Conservation (phyloP, 35 echinoderm and acorn worm genomes). For the Heliocidaris tuberculata region DNA sequence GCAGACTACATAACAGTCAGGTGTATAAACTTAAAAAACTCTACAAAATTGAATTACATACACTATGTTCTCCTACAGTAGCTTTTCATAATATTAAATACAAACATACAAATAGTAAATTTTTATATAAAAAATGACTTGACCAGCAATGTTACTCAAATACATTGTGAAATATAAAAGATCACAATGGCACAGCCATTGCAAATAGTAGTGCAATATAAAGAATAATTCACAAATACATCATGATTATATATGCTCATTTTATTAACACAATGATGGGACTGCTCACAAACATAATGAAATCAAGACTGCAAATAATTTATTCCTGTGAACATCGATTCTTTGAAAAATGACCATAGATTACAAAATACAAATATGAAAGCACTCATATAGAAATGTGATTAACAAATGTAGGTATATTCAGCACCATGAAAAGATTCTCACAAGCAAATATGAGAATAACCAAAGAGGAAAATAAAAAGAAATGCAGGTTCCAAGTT, state of each 20-base stretch:
- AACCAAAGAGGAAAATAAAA: background rate
- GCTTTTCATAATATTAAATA: background rate
- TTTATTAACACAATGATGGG: background rate
- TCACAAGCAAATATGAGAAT: background rate
- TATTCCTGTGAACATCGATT: background rate
- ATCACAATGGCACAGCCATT: background rate
- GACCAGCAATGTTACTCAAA: constrained; percentile 11
- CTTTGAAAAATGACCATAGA: background rate
- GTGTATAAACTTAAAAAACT: background rate
- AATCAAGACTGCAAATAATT: background rate
- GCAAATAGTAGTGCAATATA: background rate
- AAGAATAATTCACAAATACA: background rate
- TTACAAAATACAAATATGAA: constrained; percentile 9
- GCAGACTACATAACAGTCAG: background rate
- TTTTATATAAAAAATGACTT: background rate
- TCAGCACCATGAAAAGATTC: background rate
- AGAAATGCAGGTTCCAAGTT: background rate
- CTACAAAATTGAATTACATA: background rate
- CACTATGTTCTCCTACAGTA: background rate
- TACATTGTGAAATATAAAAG: constrained; percentile 7
- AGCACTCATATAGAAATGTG: background rate
- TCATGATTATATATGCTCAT: background rate
- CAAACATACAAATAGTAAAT: background rate
- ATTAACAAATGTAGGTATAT: background rate
- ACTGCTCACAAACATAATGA: background rate